These are phyloP conservation scores for Danionella dracula DNA, from an alignment of 2,797 vertebrate species.

Conservation along the genomic window DNA sequence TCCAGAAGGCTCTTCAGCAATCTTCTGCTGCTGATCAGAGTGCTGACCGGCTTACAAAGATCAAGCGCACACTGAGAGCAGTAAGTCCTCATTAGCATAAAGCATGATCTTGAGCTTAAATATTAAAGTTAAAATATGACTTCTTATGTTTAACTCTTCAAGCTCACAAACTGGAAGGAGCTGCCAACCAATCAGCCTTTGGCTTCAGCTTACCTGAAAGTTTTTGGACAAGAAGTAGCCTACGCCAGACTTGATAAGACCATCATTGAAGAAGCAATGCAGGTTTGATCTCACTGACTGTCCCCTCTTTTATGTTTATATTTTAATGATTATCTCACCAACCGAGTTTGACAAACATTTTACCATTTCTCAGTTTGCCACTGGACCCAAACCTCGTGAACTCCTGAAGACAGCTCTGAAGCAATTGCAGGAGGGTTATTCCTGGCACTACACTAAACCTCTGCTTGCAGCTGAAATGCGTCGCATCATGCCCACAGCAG, in stretches of 20 bases:
- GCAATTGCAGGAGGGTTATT: conserved; percentile 56
- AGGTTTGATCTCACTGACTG: conserved; percentile 53
- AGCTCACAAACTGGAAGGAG: conserved; percentile 73
- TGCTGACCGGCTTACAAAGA: conserved; percentile 60
- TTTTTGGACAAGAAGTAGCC: conserved; percentile 74
- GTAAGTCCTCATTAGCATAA: conserved; percentile 48
- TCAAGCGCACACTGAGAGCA: conserved; percentile 67
- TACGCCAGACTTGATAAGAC: conserved; percentile 67
- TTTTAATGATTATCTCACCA: background rate
- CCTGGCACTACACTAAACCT: conserved; percentile 58
- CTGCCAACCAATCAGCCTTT: conserved; percentile 59
- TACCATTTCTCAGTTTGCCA: conserved; percentile 47
- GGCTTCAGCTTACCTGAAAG: conserved; percentile 65
- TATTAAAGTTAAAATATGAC: background rate
- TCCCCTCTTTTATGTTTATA: background rate
- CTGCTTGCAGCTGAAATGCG: conserved; percentile 65
- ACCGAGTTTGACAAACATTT: too few species aligned
- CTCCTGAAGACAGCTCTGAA: conserved; percentile 40
- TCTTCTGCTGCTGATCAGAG: conserved; percentile 45
- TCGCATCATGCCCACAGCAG: conserved; percentile 65
- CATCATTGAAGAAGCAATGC: conserved; percentile 56
- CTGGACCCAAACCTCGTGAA: conserved; percentile 33
- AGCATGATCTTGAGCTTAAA: background rate
- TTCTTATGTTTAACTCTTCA: conserved; percentile 27
- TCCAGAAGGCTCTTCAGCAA: conserved; percentile 69